Evolutionary conservation across 2,113 vertebrate genomes (phyloP), one percentile per base, ranked within the genome.

Genomic region (Microtus montanus): DNA sequence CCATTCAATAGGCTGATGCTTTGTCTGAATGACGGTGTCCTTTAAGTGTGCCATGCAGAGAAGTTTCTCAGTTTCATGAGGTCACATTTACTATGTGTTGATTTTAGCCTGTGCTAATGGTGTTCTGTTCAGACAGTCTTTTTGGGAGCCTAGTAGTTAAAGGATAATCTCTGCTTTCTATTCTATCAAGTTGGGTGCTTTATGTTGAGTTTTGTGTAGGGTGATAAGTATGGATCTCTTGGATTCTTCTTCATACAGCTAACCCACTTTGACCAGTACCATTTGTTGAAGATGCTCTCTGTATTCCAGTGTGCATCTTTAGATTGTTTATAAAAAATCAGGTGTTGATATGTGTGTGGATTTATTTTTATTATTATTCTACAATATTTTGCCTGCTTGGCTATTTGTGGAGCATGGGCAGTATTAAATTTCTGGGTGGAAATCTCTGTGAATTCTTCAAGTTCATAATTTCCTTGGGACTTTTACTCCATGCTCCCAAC

Each of bases 381-480:
- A 1, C 13, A 22, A 79, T 38, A 33, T 41, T 83, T 93, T 79
- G 71, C 6, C 49, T 66, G 26, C 35, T 82, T 79, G 52, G 1
- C 3, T 93, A 9, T 83, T 90, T 5, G 22, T 26, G 22, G n/a
- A 35, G n/a, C 22, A 78, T 3, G 6, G 35, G 49, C 8, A 89
- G 78, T 10, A 83, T 38, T 73, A 77, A 91, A 75, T 90, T 96
- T 97, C 80, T 87, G n/a, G 38, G 44, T 82, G 10, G 22, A 96
- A 94, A 20, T 75, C 88, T 64, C 35, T 33, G 12, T 77, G 74
- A 35, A 94, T 95, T 95, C 64, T 78, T 92, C 89, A 94, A 78
- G 86, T 84, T 44, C 47, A 54, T 89, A 94, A 30, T 82, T 66
- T 75, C 49, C 10, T 1, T 1, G 44, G 63, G 54, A 87, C 58